phyloP scores from a whole-genome alignment of 2,113 vertebrate species.

The Delphinapterus leucas region DNA sequence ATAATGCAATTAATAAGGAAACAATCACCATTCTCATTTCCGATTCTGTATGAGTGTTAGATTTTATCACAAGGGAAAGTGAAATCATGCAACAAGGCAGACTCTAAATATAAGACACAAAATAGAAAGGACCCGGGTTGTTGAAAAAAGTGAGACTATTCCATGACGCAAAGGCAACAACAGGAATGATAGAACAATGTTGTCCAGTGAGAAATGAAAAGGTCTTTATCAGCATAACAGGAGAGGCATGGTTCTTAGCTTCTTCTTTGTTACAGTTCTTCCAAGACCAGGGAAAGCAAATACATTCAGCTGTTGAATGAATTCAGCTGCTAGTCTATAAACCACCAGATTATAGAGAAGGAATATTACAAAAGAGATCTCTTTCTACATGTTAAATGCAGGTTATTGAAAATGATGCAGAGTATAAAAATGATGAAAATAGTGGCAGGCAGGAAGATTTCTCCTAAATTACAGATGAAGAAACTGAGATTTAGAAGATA shows the following conservation, averaged over 20 bases:
- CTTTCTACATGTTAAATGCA: neutral
- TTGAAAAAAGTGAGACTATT: neutral
- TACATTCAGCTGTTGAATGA: neutral
- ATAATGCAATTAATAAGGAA: constrained; percentile 29
- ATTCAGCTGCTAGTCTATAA: neutral
- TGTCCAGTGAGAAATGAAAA: neutral
- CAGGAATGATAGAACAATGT: neutral
- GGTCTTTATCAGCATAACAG: neutral
- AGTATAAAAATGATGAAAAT: neutral
- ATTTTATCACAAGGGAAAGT: constrained; percentile 48
- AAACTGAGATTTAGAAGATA: neutral
- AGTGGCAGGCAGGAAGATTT: neutral
- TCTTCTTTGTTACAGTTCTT: neutral
- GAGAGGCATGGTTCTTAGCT: neutral
- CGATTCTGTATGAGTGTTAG: neutral
- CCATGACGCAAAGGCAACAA: neutral
- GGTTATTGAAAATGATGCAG: neutral
- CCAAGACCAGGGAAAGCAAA: neutral
- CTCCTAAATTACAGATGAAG: neutral
- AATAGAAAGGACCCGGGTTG: constrained; percentile 9
- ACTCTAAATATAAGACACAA: constrained; percentile 52
- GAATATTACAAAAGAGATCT: neutral
- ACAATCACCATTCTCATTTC: neutral
- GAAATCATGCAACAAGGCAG: constrained; percentile 39
- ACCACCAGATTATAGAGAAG: neutral